These are phyloP conservation scores for Ceyx cyanopectus DNA, from an alignment of 2,113 vertebrate genomes.

Conservation along the genomic window DNA sequence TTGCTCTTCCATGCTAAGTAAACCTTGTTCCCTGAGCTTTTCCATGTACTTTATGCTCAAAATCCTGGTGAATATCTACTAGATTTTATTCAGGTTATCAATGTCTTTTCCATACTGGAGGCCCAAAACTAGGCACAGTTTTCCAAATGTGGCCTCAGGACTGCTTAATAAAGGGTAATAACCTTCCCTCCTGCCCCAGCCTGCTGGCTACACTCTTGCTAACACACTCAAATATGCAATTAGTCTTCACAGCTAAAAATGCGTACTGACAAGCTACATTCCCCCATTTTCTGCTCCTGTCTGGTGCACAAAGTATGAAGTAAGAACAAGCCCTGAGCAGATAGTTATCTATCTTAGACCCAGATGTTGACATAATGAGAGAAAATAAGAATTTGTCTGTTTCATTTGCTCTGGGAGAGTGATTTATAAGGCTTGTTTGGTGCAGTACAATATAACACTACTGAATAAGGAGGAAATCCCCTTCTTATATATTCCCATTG, in stretches of 20 bases:
- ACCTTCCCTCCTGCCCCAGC: neutral
- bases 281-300: accelerated
- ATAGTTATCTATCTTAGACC: neutral
- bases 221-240: neutral
- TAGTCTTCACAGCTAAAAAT: neutral
- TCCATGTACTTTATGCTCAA: neutral
- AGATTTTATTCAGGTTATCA: neutral
- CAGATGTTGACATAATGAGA: neutral
- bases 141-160: neutral
- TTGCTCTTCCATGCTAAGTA: neutral
- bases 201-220: neutral
- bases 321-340: neutral
- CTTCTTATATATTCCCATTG: neutral
- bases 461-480: neutral
- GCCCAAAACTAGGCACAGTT: neutral
- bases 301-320: accelerated
- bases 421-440: neutral
- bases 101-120: accelerated
- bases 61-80: neutral
- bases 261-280: accelerated
- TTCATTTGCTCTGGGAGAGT: neutral
- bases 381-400: neutral
- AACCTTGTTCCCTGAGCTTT: neutral
- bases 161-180: neutral
- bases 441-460: neutral